Base-by-base conservation (phyloP, 2,113 vertebrate genomes). In the Eulemur rufifrons region DNA sequence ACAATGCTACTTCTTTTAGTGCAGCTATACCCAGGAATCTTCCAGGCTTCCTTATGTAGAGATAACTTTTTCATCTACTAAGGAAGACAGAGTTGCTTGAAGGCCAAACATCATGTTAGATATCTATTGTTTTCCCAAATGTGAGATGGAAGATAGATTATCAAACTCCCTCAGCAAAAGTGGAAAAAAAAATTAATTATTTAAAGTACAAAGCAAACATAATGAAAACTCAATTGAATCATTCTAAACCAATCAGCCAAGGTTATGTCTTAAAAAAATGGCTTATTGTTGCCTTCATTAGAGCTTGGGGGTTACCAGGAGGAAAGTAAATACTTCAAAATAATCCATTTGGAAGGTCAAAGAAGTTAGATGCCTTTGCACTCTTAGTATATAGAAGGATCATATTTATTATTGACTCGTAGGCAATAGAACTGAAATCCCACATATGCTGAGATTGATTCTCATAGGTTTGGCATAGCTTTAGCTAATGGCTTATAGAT, bases 371-470 rank as follows among this genome's bases (percentile, higher is more conserved):
- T 66, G 15, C 45, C 34, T 95, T 88, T 91, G 45, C 32, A 63
- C 63, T 91, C 63, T 82, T 91, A 54, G 94, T 73, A 96, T 69
- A 83, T 64, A 89, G 78, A 97, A 34, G 61, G 34, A 96, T 97
- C 92, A 95, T 94, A 76, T 88, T 96, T 73, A 91, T 97, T 89
- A 97, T 86, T 91, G 93, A 91, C 54, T 64, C 37, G 27, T 91
- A 9, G 13, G 14, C 86, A 95, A 83, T 96, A 94, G 95, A 93
- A 89, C 56, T 50, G 15, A 91, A 95, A 96, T 87, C 54, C 42
- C 45, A 74, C 78, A 12, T 84, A 88, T 34, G 20, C 74, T 89
- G n/a, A 63, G 20, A 88, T 34, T 83, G 94, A 95, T 91, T 88
- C 59, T 87, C 87, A 81, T 61, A 88, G 84, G 45, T 89, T 91